Evolutionary conservation across 2,888 invertebrate species (phyloP), one percentile per base, ranked within the genome.

Genomic region (Ecliptopera silaceata): DNA sequence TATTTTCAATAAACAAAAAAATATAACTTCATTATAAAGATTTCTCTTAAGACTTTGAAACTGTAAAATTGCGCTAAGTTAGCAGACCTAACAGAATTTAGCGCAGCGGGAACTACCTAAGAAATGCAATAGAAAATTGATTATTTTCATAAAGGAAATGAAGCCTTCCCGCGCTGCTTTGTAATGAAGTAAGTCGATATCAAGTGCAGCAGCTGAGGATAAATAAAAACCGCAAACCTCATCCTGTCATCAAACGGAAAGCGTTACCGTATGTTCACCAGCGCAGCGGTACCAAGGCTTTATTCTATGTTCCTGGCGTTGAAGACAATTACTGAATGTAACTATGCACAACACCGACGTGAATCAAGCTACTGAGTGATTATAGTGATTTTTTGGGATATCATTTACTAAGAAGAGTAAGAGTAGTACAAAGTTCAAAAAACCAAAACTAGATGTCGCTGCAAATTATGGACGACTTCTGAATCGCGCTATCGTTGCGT

Each of bases 401-500:
- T 26, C 26, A 26, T 26, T 26, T 0, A 22, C 22, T 22, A 6
- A 6, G 1, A 22, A 6, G 22, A 22, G 22, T 22, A 2, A 22
- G n/a, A n/a, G n/a, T n/a, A n/a, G 8, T 22, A 22, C 8, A 26
- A 26, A 45, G 22, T 41, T 34, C 18, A 11, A 26, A n/a, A n/a
- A 42, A 56, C 42, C 52, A 51, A 46, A 58, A 63, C 70, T 73
- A 81, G 81, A 78, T 80, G 81, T 72, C 75, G 70, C 61, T 68
- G 44, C 51, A 26, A 50, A 34, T 39, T 57, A 41, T 17, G 26
- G 29, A n/a, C 36, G 22, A 42, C 51, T 63, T 46, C 66, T 81
- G 68, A 69, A 77, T 72, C 77, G 69, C 79, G 77, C 72, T 76
- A 64, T 61, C 56, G 64, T 70, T 65, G 66, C 69, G 66, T 67